Evolutionary conservation across 2,888 invertebrate species (phyloP), one percentile per base, ranked within the genome.

Genomic region (Megastigmus dorsalis): DNA sequence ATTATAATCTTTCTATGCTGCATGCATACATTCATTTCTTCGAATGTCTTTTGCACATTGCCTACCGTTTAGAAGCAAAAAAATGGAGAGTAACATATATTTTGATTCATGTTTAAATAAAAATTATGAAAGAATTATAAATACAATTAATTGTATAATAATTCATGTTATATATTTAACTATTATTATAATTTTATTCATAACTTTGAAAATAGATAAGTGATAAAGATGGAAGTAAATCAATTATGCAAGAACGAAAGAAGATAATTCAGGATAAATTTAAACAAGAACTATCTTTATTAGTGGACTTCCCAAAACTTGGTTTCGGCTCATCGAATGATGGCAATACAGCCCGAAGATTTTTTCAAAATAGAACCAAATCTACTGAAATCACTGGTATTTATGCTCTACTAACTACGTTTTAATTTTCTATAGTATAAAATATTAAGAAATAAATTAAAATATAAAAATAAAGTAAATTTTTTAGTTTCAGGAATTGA

Each of bases 51-150:
- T 10, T 48, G 13, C 48, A 48, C 10, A 48, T 48, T 13, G 5
- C 60, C 41, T 18, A 36, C 20, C 23, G 63, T 7, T 18, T 71
- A 9, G 33, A 43, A n/a, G 30, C 55, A 15, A 43, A 71, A 45
- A 54, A 43, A 23, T 63, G 65, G 71, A 41, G 60, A 38, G 63
- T 63, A 57, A n/a, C n/a, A n/a, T n/a, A n/a, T n/a, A n/a, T n/a
- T n/a, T n/a, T n/a, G n/a, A n/a, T n/a, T n/a, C n/a, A n/a, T n/a
- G n/a, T n/a, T n/a, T n/a, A n/a, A n/a, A n/a, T n/a, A n/a, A n/a
- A n/a, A n/a, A n/a, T n/a, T n/a, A n/a, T n/a, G n/a, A n/a, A n/a
- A n/a, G n/a, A n/a, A n/a, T n/a, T n/a, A n/a, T n/a, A n/a, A n/a
- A n/a, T n/a, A n/a, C n/a, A n/a, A n/a, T n/a, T n/a, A n/a, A n/a